Conservation (phyloP, 2,888 invertebrate species). For the Erebia epiphron region DNA sequence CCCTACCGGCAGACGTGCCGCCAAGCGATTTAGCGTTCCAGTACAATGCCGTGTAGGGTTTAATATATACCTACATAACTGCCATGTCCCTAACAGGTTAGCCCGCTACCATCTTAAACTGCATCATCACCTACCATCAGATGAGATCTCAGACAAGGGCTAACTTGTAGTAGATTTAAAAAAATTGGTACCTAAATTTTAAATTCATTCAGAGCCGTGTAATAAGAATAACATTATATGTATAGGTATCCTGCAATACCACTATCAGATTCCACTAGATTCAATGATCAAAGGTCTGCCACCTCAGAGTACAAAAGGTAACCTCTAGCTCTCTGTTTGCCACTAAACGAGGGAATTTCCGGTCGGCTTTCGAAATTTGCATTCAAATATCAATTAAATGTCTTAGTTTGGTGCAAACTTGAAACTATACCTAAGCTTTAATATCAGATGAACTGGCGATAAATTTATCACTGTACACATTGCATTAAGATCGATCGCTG, state of each 20-base stretch:
- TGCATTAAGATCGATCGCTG: conserved; percentile 30
- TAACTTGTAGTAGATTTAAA: too few relatives aligned
- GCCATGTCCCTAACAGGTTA: too few relatives aligned
- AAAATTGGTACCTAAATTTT: not conserved
- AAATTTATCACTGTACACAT: conserved; percentile 32
- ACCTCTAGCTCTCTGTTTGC: not conserved
- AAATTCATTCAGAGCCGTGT: too few relatives aligned
- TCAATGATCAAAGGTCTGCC: conserved; percentile 1
- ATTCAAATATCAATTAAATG: conserved; percentile 19
- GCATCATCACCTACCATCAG: too few relatives aligned
- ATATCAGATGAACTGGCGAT: conserved; percentile 32
- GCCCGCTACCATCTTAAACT: too few relatives aligned
- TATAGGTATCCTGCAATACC: not conserved
- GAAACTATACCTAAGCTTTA: conserved; percentile 11
- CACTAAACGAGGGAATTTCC: conserved; percentile 13
- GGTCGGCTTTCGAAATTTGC: conserved; percentile 8
- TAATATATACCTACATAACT: too few relatives aligned
- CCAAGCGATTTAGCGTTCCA: too few relatives aligned
- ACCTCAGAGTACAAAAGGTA: too few relatives aligned
- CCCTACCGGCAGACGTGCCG: too few relatives aligned
- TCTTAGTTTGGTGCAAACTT: conserved; percentile 1
- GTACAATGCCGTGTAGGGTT: too few relatives aligned
- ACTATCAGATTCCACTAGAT: not conserved
- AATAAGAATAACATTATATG: too few relatives aligned
- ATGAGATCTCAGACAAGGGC: too few relatives aligned